Evolutionary conservation across 2,888 invertebrate species (phyloP), one percentile per base, ranked within the genome.

Genomic region (Stomorhina lunata): DNA sequence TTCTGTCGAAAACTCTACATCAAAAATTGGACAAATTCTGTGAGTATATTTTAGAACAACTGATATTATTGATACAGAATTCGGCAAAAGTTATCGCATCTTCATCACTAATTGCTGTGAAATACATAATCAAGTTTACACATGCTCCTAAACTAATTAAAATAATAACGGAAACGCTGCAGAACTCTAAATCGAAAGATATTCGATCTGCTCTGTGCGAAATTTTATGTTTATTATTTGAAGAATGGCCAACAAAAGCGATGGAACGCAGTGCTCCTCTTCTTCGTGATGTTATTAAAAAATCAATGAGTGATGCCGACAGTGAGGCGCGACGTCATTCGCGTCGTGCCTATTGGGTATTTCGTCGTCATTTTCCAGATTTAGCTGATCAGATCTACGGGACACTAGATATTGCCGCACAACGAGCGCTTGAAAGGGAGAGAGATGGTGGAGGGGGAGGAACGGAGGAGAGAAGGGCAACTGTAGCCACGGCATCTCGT

Each of bases 31-130:
- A 98, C 85, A 95, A 95, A 88, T 95, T 97, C 92, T 95, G 96
- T 48, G 95, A 98, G 89, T 93, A 94, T 84, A 93, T 98, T 68
- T 92, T 99, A 59, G 95, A 95, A 84, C 94, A 94, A 86, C 92
- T 99, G 29, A 96, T 99, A 43, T 95, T 95, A 90, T 93, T 99
- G 79, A 96, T 99, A 91, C 97, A 97, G 88, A 99, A 98, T 90
- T 97, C 97, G 85, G 98, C 98, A 84, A 99, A 99, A 94, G 96
- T 97, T 84, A 96, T 99, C 90, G 95, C 98, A 5, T 95, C 97
- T 0, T 95, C 98, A 0, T 98, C 97, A 63, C 93, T 94, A 2
- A 94, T 98, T 72, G 95, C 97, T 84, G 94, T 98, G 40, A 94
- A 95, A 65, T 98, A 97, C 92, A 96, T 99, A 66, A 95, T 99